Conservation (phyloP, 2,888 invertebrate genomes). For the Amblyjoppa fuscipennis region DNA sequence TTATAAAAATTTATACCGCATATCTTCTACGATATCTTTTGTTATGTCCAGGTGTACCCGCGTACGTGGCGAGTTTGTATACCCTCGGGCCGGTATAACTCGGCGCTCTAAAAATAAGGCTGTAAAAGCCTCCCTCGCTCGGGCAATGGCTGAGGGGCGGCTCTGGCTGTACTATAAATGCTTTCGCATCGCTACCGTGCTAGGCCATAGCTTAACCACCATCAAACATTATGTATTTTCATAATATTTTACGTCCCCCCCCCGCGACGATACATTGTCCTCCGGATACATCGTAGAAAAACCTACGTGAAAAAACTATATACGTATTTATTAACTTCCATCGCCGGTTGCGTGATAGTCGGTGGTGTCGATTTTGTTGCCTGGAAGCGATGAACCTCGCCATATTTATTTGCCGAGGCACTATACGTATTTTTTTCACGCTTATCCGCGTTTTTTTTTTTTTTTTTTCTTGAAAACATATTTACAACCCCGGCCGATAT, state of each 20-base stretch:
- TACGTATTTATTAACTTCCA: conserved; percentile 71
- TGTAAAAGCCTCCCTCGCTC: conserved; percentile 75
- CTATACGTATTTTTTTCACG: conserved; percentile 7
- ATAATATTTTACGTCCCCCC: conserved; percentile 78
- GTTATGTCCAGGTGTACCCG: background rate
- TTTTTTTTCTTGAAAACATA: background rate
- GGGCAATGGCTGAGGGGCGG: conserved; percentile 56
- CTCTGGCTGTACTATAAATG: conserved; percentile 20
- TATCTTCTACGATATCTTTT: conserved; percentile 32
- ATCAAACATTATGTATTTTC: conserved; percentile 80
- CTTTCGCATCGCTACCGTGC: conserved; percentile 62
- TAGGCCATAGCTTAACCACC: conserved; percentile 76
- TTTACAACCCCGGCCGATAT: conserved; percentile 5
- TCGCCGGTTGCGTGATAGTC: conserved; percentile 51
- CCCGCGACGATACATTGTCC: conserved; percentile 64
- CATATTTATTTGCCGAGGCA: conserved; percentile 43
- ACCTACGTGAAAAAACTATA: conserved; percentile 49
- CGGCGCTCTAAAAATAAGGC: conserved; percentile 75
- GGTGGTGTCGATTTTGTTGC: conserved; percentile 60
- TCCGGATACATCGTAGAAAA: conserved; percentile 25
- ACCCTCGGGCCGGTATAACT: conserved; percentile 52
- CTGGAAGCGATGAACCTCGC: conserved; percentile 64
- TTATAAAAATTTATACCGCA: conserved; percentile 9
- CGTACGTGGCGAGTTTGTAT: conserved; percentile 26
- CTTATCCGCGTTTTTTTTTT: conserved; percentile 32